Evolutionary conservation across 1,140 invertebrate genomes (phyloP), one percentile per base, ranked within the genome.

Genomic region (Euura saliciscinereae): DNA sequence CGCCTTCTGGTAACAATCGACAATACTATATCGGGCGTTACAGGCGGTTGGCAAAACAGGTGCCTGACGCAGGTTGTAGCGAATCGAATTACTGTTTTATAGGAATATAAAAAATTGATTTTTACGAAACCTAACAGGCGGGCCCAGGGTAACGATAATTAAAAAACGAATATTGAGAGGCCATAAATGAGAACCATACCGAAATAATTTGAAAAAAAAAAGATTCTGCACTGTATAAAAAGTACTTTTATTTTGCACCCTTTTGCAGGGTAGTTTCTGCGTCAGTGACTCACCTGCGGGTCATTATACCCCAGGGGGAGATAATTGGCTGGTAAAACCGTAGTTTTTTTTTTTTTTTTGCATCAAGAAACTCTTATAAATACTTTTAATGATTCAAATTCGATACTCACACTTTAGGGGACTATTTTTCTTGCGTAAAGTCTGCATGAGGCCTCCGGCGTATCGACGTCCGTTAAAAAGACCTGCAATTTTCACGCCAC

Each of bases 341-440:
- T 28, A 28, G 28, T 28, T 28, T 28, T 28, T n/a, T n/a, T n/a
- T n/a, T n/a, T n/a, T n/a, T n/a, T n/a, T 28, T 28, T 28, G 28
- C 28, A 28, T 28, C 28, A 28, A 28, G 28, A 28, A 28, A 28
- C 28, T 59, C 13, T 6, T 8, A 59, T 1, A 4, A 59, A n/a
- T 51, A 59, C 10, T 11, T 59, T 59, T 6, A 5, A 3, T 0
- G 6, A 59, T 5, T 59, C 51, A n/a, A 4, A 7, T 6, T 51
- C 46, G 51, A 3, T 86, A 95, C 94, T 95, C 90, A 96, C 94
- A 94, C 91, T 95, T 95, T 88, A 93, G 93, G 83, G 94, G 94
- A 88, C 94, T 95, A 81, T 93, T 95, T 90, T 94, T 95, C 89
- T 95, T 95, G 80, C 94, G 91, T 87, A 96, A 89, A 80, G 94